Conservation (phyloP, 1,140 invertebrate genomes). For the Drosophila equinoxialis region DNA sequence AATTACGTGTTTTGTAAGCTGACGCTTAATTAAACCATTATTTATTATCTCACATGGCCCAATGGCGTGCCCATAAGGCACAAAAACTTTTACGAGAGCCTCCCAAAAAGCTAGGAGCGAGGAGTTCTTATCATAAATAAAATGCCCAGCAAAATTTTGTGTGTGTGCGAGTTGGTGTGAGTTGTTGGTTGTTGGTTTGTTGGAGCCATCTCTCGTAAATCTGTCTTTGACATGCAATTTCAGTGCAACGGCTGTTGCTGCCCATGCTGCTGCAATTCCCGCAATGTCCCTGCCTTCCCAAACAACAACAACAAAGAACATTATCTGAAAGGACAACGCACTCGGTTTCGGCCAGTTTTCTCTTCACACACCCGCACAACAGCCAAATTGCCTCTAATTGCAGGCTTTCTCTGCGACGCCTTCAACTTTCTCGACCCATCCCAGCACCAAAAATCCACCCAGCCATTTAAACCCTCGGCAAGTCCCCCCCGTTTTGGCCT, state of each 20-base stretch:
- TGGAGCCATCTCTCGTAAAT: conserved; percentile 57
- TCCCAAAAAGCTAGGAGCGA: conserved; percentile 3
- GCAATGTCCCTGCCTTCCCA: conserved; percentile 2
- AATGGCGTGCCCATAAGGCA: conserved; percentile 32
- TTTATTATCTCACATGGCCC: conserved; percentile 73
- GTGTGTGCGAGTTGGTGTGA: conserved; percentile 14
- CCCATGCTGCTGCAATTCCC: conserved; percentile 62
- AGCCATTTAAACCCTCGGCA: not conserved
- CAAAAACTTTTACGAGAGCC: conserved; percentile 45
- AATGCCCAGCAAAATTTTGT: conserved; percentile 27
- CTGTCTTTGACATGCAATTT: conserved; percentile 81
- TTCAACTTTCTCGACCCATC: conserved; percentile 38
- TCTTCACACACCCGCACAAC: not conserved
- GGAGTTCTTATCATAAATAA: conserved; percentile 72
- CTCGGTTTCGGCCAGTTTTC: conserved; percentile 46
- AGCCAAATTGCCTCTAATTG: conserved; percentile 79
- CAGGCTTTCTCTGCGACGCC: conserved; percentile 58
- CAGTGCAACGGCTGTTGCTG: conserved; percentile 74
- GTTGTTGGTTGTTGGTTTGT: not conserved
- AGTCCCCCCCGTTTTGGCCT: not conserved
- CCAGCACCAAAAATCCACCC: not conserved
- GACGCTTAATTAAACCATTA: conserved; percentile 77
- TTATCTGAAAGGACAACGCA: conserved; percentile 73
- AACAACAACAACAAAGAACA: conserved; percentile 49
- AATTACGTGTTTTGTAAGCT: conserved; percentile 74